Percentiles rank a stretch among this genome's conserved stretches.
Evolutionary conservation across 2,797 vertebrate genomes (phyloP).

Genomic region (Tragelaphus oryx): DNA sequence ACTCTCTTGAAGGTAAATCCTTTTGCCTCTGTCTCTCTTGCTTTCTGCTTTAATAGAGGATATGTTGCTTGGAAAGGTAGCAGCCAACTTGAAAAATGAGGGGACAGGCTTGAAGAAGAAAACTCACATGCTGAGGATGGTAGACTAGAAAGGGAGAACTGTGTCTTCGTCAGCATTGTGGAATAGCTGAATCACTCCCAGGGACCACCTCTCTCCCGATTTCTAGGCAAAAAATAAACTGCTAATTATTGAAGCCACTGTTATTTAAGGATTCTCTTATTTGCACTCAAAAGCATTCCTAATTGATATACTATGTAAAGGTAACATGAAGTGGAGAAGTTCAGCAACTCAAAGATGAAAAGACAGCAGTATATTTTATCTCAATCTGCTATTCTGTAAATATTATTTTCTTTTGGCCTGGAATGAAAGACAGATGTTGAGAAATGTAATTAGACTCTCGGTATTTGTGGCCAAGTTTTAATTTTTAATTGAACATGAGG

Average conservation of each 20-base stretch:
- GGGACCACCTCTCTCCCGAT: background rate
- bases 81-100: background rate
- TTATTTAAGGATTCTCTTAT: background rate
- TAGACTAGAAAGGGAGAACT: background rate
- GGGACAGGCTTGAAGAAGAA: background rate
- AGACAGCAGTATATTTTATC: background rate
- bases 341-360: background rate
- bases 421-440: conserved; percentile 13
- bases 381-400: conserved; percentile 65
- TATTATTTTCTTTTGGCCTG: conserved; percentile 46
- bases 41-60: background rate
- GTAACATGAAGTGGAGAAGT: background rate
- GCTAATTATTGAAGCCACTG: background rate
- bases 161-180: background rate
- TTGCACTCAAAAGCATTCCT: conserved; percentile 48
- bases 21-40: background rate
- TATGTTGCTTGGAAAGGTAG: background rate
- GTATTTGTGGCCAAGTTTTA: conserved; percentile 56
- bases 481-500: conserved; percentile 72
- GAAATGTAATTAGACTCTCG: conserved; percentile 56
- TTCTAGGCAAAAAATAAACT: background rate
- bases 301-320: background rate
- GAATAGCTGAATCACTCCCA: background rate
- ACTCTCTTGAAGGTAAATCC: background rate
- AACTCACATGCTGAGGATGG: background rate